These are phyloP conservation scores for Campopleginae sp. DNA, from an alignment of 2,888 invertebrate genomes.

Conservation along the genomic window DNA sequence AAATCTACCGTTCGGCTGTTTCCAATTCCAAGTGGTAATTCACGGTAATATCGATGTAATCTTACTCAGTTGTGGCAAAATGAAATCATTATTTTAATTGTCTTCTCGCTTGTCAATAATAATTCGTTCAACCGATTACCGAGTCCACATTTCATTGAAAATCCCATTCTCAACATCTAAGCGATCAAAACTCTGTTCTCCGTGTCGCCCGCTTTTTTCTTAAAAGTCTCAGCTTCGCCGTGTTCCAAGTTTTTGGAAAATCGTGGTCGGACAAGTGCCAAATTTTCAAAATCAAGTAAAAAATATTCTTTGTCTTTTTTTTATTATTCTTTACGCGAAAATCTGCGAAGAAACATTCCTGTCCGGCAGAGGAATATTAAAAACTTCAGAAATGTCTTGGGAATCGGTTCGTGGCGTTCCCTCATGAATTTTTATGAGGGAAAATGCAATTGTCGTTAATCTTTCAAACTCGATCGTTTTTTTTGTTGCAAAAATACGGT, in stretches of 20 bases:
- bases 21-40: background rate
- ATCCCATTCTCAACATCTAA: background rate
- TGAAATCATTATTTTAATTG: background rate
- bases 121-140: background rate
- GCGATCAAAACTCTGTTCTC: too few species aligned
- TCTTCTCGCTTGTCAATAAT: constrained; percentile 1
- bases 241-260: too few species aligned
- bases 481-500: background rate
- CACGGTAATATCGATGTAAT: background rate
- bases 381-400: background rate
- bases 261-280: too few species aligned
- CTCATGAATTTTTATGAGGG: background rate
- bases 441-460: constrained; percentile 12
- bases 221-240: too few species aligned
- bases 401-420: background rate
- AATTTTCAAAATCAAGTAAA: background rate
- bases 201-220: too few species aligned
- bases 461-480: background rate
- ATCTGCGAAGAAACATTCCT: background rate
- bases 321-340: background rate
- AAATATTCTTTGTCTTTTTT: background rate
- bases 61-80: background rate
- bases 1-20: background rate
- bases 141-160: background rate
- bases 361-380: background rate